phyloP scores from a whole-genome alignment of 2,113 vertebrate species.

The Hemiscyllium ocellatum region DNA sequence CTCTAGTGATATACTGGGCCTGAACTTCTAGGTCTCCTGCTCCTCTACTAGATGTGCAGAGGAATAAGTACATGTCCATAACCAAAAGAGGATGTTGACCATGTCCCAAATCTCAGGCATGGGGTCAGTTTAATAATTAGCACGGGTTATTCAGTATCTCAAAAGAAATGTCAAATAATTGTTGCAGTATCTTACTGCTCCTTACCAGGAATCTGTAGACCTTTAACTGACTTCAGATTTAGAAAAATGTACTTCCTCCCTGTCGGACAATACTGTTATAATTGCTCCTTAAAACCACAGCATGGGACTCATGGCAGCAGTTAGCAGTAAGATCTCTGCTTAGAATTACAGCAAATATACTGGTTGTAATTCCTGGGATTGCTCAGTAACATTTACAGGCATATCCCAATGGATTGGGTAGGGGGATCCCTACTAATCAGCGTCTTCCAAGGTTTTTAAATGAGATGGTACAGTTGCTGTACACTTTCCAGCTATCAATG shows the following conservation, averaged over 20 bases:
- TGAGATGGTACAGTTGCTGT: background rate
- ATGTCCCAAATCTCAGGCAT: background rate
- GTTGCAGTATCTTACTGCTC: background rate
- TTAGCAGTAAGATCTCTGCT: background rate
- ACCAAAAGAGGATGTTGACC: background rate
- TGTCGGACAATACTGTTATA: background rate
- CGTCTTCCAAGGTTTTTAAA: background rate
- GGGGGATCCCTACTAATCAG: background rate
- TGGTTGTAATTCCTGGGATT: background rate
- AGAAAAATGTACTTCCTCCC: background rate
- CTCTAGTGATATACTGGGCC: background rate
- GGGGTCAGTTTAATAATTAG: background rate
- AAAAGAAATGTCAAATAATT: background rate
- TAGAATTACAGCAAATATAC: background rate
- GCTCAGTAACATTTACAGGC: background rate
- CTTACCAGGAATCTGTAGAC: background rate
- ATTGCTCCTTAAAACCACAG: background rate
- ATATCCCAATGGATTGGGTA: background rate
- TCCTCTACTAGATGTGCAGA: background rate
- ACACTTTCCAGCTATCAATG: background rate
- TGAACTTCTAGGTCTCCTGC: background rate
- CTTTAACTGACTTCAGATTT: background rate
- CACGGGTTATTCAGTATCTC: background rate
- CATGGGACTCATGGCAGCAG: background rate
- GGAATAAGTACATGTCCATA: background rate